Evolutionary conservation across 2,797 vertebrate species (phyloP).

Genomic region (Pipistrellus pipistrellus): DNA sequence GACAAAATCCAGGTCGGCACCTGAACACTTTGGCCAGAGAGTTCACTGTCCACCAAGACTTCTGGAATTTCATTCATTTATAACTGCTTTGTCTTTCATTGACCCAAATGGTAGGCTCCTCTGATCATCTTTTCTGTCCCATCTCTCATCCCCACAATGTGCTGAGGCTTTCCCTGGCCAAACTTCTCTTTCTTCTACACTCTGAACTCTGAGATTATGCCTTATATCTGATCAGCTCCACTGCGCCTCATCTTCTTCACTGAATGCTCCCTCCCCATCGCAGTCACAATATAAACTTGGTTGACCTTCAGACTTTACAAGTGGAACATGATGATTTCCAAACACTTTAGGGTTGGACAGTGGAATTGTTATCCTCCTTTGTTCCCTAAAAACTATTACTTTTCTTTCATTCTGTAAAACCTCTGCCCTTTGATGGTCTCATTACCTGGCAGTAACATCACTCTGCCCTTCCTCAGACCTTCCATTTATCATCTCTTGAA

Average conservation of each 20-base stretch:
- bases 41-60: not conserved
- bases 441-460: not conserved
- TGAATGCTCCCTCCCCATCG: not conserved
- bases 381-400: not conserved
- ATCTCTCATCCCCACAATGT: not conserved
- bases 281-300: not conserved
- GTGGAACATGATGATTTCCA: not conserved
- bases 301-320: not conserved
- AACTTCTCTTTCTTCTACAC: not conserved
- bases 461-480: not conserved
- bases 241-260: not conserved
- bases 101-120: not conserved
- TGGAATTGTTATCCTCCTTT: not conserved
- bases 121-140: not conserved
- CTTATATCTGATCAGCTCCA: no score
- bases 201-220: not conserved
- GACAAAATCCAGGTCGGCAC: not conserved
- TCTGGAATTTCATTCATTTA: slow-evolving; percentile 2
- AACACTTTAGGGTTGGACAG: not conserved
- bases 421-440: not conserved
- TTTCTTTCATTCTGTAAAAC: not conserved
- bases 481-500: not conserved
- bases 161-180: not conserved
- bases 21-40: not conserved
- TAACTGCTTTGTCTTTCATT: not conserved